Percentiles rank a stretch among this genome's conserved stretches.
phyloP scores from a whole-genome alignment of 2,113 vertebrate species.

The Zapornia atra region DNA sequence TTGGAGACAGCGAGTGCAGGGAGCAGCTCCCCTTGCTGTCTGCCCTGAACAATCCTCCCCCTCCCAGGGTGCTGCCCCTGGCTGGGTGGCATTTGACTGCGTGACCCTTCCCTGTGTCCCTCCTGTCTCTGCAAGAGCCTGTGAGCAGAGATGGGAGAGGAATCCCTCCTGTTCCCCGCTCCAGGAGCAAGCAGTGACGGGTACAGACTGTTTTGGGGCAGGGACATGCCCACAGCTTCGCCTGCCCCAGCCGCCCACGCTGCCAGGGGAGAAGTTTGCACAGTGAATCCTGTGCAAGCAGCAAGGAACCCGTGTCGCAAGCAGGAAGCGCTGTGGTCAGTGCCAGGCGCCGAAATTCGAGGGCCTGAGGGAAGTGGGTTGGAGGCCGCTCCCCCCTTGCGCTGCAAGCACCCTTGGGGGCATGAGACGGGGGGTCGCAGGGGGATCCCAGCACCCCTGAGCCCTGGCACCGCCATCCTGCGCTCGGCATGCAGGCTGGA shows the following conservation, averaged over 20 bases:
- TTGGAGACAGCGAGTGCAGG: fast-evolving
- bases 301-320: background rate
- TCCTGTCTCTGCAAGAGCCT: background rate
- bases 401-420: background rate
- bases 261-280: background rate
- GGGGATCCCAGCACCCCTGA: fast-evolving
- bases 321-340: slow-evolving; percentile 57
- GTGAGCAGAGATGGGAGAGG: background rate
- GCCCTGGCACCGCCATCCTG: background rate
- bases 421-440: background rate
- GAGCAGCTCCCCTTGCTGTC: background rate
- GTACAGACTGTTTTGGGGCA: background rate
- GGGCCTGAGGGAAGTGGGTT: slow-evolving; percentile 25
- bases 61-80: background rate
- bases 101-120: background rate
- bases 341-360: background rate
- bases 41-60: background rate
- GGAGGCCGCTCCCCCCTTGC: background rate
- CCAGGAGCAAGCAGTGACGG: fast-evolving
- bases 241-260: background rate
- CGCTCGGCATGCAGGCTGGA: fast-evolving
- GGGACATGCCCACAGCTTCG: background rate
- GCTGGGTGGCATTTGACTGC: background rate
- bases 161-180: background rate
- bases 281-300: background rate